Evolutionary conservation across 2,113 vertebrate genomes (phyloP).

Genomic region (Nansenia antarctica): DNA sequence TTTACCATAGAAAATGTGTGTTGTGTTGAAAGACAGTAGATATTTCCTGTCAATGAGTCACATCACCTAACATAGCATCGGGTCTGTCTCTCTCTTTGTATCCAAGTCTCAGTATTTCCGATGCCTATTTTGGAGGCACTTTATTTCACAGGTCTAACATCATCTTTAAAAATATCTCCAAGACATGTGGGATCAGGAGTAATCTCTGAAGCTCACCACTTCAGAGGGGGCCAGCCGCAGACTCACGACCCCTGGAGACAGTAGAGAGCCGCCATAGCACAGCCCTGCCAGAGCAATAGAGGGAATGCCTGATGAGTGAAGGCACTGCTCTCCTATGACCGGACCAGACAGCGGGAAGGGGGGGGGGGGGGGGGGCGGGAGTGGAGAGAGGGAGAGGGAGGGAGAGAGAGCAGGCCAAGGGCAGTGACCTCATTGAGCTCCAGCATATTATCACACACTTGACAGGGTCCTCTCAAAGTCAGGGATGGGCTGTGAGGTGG

Average conservation of each 20-base stretch:
- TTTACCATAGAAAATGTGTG: not conserved
- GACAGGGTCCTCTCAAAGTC: constrained; percentile 32
- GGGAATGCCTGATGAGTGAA: constrained; percentile 59
- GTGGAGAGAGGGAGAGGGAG: constrained; percentile 4
- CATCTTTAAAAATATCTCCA: constrained; percentile 71
- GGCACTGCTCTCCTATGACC: constrained; percentile 38
- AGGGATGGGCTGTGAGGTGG: constrained; percentile 25
- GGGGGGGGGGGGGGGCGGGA: not conserved
- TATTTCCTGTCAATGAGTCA: not conserved
- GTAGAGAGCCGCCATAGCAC: constrained; percentile 47
- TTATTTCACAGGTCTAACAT: constrained; percentile 71
- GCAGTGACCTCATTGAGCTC: constrained; percentile 26
- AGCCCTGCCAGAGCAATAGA: constrained; percentile 26
- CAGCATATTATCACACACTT: constrained; percentile 38
- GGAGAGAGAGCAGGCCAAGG: constrained; percentile 13
- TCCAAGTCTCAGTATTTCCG: constrained; percentile 1
- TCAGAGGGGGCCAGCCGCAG: constrained; percentile 58
- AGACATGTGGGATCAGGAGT: constrained; percentile 58
- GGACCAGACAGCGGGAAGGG: constrained; percentile 11
- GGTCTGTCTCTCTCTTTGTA: not conserved
- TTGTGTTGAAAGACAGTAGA: not conserved
- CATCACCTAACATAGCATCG: not conserved
- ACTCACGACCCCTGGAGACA: constrained; percentile 68
- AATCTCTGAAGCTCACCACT: constrained; percentile 59
- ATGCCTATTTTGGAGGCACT: constrained; percentile 11